Evolutionary conservation across 2,113 vertebrate species (phyloP).

Genomic region (Trogon surrucura): DNA sequence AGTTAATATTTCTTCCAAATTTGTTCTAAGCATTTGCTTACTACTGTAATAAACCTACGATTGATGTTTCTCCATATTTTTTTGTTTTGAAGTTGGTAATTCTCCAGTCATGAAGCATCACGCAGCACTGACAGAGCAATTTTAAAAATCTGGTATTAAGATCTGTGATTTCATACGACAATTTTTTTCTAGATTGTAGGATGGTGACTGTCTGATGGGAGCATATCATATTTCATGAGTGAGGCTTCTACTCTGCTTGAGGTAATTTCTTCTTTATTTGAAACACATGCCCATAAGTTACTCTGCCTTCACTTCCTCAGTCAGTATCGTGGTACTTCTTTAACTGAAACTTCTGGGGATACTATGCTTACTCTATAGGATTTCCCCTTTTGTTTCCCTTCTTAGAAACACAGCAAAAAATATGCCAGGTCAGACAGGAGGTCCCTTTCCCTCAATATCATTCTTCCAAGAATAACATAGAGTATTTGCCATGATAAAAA

Average conservation of each 20-base stretch:
- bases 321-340: not conserved
- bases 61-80: not conserved
- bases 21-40: not conserved
- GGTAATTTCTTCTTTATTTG: not conserved
- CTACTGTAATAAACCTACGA: not conserved
- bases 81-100: not conserved
- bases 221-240: not conserved
- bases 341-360: not conserved
- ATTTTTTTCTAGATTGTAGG: not conserved
- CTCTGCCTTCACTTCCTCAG: not conserved
- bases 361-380: not conserved
- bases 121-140: not conserved
- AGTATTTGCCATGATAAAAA: not conserved
- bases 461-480: not conserved
- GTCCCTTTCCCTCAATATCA: not conserved
- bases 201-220: not conserved
- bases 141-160: not conserved
- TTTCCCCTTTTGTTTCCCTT: not conserved
- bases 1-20: not conserved
- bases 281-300: not conserved
- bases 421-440: not conserved
- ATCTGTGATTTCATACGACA: not conserved
- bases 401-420: not conserved
- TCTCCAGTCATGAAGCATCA: not conserved
- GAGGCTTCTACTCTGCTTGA: not conserved